These are phyloP conservation scores for Athetis lepigone DNA, from an alignment of 2,888 invertebrate genomes.

Conservation along the genomic window DNA sequence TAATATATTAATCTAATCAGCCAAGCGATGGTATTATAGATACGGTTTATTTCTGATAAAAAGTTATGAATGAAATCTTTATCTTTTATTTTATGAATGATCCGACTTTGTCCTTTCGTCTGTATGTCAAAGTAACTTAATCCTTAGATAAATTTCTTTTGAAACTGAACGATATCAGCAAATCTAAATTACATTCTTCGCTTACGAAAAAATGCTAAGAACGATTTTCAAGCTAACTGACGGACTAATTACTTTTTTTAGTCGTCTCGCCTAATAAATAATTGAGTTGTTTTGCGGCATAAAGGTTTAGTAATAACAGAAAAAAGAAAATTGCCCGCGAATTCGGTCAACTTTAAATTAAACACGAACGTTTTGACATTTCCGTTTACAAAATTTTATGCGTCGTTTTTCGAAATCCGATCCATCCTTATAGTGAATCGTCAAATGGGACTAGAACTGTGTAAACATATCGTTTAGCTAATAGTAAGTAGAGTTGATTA, in stretches of 20 bases:
- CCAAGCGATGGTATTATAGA: not conserved
- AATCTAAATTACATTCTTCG: no score
- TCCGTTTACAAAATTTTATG: not conserved
- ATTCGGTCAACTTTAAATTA: not conserved
- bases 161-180: no score
- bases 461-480: conserved; percentile 1
- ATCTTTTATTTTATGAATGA: conserved; percentile 5
- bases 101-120: conserved; percentile 15
- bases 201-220: no score
- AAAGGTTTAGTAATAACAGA: not conserved
- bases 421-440: not conserved
- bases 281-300: not conserved
- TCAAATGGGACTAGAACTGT: conserved; percentile 1
- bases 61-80: conserved; percentile 17
- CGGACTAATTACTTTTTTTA: no score
- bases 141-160: no score
- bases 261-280: no score
- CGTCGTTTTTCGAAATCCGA: not conserved
- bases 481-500: not conserved
- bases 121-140: conserved; percentile 9
- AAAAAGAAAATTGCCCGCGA: not conserved
- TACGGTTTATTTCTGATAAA: conserved; percentile 12
- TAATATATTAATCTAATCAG: not conserved
- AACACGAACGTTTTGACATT: not conserved
- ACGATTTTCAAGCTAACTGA: no score